A percentile compares a stretch with the other conserved stretches of the same genome.
Conservation (phyloP, 2,113 vertebrate species). For the Sinocyclocheilus anshuiensis region DNA sequence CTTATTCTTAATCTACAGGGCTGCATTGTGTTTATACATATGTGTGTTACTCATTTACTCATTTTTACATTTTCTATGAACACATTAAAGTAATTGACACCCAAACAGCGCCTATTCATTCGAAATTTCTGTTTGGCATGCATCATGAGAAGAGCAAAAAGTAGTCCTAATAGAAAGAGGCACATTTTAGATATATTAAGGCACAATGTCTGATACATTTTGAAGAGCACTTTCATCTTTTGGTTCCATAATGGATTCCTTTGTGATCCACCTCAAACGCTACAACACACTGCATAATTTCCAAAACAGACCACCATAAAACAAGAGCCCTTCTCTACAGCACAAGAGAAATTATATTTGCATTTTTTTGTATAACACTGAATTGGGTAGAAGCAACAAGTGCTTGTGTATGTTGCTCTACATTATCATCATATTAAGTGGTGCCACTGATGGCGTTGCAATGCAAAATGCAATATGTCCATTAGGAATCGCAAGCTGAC, state of each 20-base stretch:
- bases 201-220: constrained; percentile 22
- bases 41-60: neutral
- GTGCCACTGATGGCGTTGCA: neutral
- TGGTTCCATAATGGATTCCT: constrained; percentile 21
- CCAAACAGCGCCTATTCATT: neutral
- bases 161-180: neutral
- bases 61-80: neutral
- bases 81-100: constrained; percentile 1
- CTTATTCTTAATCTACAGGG: too few species aligned
- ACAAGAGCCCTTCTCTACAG: constrained; percentile 19
- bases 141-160: neutral
- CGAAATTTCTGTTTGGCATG: neutral
- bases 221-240: constrained; percentile 48
- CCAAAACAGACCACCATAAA: neutral
- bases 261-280: constrained; percentile 32
- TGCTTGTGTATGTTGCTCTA: neutral
- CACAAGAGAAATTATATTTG: neutral
- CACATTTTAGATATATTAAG: constrained; percentile 3
- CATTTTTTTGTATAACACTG: neutral
- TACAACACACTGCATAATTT: constrained; percentile 1
- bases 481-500: constrained; percentile 1
- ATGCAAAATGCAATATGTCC: constrained; percentile 19
- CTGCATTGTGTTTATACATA: neutral
- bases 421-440: neutral
- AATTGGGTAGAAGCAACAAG: neutral